phyloP scores from a whole-genome alignment of 2,888 invertebrate species.

The Thecophora atra region DNA sequence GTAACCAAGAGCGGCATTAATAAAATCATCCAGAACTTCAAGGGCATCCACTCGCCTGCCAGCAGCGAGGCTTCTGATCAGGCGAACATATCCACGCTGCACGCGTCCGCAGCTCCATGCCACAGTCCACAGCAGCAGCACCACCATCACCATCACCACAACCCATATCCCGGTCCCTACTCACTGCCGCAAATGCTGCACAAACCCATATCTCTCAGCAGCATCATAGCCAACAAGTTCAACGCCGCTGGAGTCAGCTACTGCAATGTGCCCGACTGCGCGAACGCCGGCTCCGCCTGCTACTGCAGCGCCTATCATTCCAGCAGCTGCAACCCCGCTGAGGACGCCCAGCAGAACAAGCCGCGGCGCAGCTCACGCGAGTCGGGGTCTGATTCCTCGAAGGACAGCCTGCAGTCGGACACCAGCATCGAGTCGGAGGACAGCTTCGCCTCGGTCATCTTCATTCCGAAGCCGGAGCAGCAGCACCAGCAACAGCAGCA shows the following conservation, averaged over 20 bases:
- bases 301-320: slow-evolving; percentile 59
- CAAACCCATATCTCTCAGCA: slow-evolving; percentile 45
- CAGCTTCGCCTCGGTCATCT: slow-evolving; percentile 92
- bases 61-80: background rate
- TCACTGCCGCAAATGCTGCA: slow-evolving; percentile 47
- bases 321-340: slow-evolving; percentile 52
- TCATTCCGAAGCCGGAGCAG: slow-evolving; percentile 82
- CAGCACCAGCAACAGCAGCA: slow-evolving; percentile 63
- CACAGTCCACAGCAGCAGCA: slow-evolving; percentile 38
- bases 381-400: slow-evolving; percentile 88
- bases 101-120: background rate
- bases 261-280: slow-evolving; percentile 62
- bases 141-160: slow-evolving; percentile 48
- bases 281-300: slow-evolving; percentile 46
- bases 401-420: slow-evolving; percentile 90
- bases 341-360: slow-evolving; percentile 64
- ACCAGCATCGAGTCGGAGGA: slow-evolving; percentile 94
- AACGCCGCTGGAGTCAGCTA: slow-evolving; percentile 54
- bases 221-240: slow-evolving; percentile 45
- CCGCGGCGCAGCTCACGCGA: slow-evolving; percentile 82
- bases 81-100: slow-evolving; percentile 12
- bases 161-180: slow-evolving; percentile 45
- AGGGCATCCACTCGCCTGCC: slow-evolving; percentile 35
- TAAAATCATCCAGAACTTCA: slow-evolving; percentile 84
- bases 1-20: slow-evolving; percentile 85